Conservation (phyloP, 1,140 invertebrate species). For the Gyrodactylus salaris region DNA sequence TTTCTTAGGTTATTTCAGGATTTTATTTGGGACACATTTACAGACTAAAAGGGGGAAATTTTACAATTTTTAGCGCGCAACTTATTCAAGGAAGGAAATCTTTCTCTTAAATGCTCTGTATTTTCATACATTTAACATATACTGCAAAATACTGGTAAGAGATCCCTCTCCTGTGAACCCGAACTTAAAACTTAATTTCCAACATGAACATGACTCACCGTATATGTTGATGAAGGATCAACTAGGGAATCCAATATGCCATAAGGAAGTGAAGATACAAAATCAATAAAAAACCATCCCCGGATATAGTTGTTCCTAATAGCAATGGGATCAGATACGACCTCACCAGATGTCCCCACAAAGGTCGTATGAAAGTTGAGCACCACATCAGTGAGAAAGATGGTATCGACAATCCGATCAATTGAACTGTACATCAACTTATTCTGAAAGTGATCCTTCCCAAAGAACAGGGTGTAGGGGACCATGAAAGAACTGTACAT, state of each 20-base stretch:
- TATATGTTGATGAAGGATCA: conserved; percentile 26
- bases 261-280: conserved; percentile 89
- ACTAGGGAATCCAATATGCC: conserved; percentile 85
- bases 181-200: too few species aligned
- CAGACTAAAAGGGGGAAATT: too few species aligned
- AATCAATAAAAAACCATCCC: conserved; percentile 96
- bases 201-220: not conserved
- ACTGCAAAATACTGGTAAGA: too few species aligned
- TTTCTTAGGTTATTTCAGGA: too few species aligned
- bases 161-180: too few species aligned
- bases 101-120: too few species aligned
- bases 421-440: conserved; percentile 85
- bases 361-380: conserved; percentile 99
- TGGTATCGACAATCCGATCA: conserved; percentile 79
- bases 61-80: too few species aligned
- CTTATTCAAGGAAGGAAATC: too few species aligned
- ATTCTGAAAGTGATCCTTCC: conserved; percentile 58
- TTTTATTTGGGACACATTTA: too few species aligned
- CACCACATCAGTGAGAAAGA: conserved; percentile 99
- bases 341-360: conserved; percentile 73
- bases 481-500: conserved; percentile 99
- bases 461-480: conserved; percentile 54
- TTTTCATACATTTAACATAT: too few species aligned
- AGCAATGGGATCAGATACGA: conserved; percentile 17
- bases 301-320: conserved; percentile 79